These are phyloP conservation scores for Cephus cinctus DNA, from an alignment of 1,140 invertebrate species.

Conservation along the genomic window DNA sequence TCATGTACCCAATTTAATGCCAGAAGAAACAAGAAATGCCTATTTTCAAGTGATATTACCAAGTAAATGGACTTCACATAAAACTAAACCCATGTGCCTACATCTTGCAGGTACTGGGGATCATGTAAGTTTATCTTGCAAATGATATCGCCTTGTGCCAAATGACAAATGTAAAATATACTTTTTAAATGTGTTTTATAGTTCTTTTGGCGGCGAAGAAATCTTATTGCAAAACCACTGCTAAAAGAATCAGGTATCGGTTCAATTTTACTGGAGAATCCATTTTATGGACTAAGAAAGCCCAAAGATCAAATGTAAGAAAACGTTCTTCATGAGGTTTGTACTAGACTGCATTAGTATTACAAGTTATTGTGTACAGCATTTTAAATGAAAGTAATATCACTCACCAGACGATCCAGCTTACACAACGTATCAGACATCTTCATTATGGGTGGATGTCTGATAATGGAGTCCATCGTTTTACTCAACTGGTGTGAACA, in stretches of 20 bases:
- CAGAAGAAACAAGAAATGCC: slow-evolving; percentile 76
- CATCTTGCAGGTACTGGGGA: slow-evolving; percentile 98
- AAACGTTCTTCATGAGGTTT: slow-evolving; percentile 28
- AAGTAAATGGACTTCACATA: slow-evolving; percentile 69
- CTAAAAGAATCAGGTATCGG: slow-evolving; percentile 88
- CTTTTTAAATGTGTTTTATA: slow-evolving; percentile 51
- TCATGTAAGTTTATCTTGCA: slow-evolving; percentile 71
- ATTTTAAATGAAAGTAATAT: slow-evolving; percentile 3
- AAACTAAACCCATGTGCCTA: slow-evolving; percentile 83
- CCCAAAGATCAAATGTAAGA: slow-evolving; percentile 88
- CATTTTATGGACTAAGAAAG: slow-evolving; percentile 93
- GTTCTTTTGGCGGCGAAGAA: slow-evolving; percentile 89
- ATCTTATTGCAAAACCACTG: slow-evolving; percentile 87
- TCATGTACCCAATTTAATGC: slow-evolving; percentile 84
- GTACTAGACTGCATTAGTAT: slow-evolving; percentile 17
- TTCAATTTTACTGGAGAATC: slow-evolving; percentile 95
- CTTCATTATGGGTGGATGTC: slow-evolving; percentile 98
- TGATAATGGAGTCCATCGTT: slow-evolving; percentile 91
- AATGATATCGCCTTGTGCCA: neutral
- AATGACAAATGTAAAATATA: no score
- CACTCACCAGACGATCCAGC: slow-evolving; percentile 75
- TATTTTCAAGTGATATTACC: slow-evolving; percentile 86
- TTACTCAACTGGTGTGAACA: slow-evolving; percentile 92
- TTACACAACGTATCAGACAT: slow-evolving; percentile 96
- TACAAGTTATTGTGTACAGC: neutral